Evolutionary conservation across 2,888 invertebrate genomes (phyloP).

Genomic region (Euspilapteryx auroguttella): DNA sequence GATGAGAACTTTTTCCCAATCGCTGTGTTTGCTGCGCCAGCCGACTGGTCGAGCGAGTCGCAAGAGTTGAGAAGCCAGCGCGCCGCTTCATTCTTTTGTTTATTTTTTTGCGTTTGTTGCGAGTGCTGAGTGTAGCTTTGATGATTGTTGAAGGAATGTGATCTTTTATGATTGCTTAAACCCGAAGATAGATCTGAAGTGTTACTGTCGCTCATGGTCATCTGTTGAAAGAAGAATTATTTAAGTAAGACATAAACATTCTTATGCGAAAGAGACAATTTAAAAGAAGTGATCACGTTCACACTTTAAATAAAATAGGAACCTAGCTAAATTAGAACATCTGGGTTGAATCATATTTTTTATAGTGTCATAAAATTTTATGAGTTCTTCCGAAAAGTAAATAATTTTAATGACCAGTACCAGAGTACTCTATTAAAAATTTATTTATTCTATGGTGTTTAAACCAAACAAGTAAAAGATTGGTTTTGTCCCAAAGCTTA

Average conservation of each 20-base stretch:
- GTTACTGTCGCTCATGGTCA: slow-evolving; percentile 66
- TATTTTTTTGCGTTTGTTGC: slow-evolving; percentile 62
- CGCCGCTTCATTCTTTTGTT: slow-evolving; percentile 63
- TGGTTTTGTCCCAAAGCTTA: no score
- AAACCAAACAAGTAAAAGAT: no score
- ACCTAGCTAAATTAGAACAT: no score
- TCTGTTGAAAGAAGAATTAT: slow-evolving; percentile 39
- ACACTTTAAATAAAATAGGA: background rate
- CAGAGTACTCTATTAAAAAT: no score
- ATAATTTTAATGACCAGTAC: no score
- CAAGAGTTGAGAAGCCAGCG: slow-evolving; percentile 53
- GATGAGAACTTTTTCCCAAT: slow-evolving; percentile 63
- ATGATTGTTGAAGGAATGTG: slow-evolving; percentile 71
- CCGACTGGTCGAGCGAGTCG: slow-evolving; percentile 51
- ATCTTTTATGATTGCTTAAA: slow-evolving; percentile 67
- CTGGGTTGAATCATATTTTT: no score
- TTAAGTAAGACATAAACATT: slow-evolving; percentile 9
- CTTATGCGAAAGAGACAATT: no score
- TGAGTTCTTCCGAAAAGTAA: no score
- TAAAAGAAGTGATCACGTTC: no score
- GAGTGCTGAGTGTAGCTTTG: slow-evolving; percentile 68
- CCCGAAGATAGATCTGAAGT: slow-evolving; percentile 48
- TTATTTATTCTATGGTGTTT: no score
- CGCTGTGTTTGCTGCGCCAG: slow-evolving; percentile 42
- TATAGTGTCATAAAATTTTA: no score